Conservation (phyloP, 1,140 invertebrate genomes). For the Pectinophora gossypiella region DNA sequence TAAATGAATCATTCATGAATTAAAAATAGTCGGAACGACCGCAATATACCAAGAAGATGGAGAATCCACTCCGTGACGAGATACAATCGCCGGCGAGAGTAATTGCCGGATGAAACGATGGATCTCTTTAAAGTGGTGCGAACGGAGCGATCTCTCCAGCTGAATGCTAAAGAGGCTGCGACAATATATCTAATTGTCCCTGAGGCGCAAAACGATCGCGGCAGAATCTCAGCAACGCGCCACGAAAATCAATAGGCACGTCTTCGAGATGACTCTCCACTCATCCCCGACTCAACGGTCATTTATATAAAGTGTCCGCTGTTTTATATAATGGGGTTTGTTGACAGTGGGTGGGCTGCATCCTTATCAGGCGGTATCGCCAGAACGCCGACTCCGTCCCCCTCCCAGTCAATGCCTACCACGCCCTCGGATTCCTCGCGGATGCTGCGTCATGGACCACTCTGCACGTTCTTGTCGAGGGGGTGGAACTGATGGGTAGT, state of each 20-base stretch:
- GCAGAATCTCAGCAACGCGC: constrained; percentile 20
- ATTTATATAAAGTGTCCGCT: constrained; percentile 10
- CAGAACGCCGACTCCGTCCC: constrained; percentile 35
- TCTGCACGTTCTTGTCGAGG: neutral
- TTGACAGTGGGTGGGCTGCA: constrained; percentile 52
- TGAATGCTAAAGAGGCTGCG: constrained; percentile 33
- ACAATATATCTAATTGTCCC: constrained; percentile 28
- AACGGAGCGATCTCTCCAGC: constrained; percentile 12
- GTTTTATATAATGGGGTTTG: constrained; percentile 59
- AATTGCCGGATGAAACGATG: neutral
- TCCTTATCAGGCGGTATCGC: constrained; percentile 49
- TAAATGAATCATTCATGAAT: neutral
- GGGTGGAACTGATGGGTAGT: neutral
- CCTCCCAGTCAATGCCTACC: constrained; percentile 29
- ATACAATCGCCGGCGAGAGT: constrained; percentile 1
- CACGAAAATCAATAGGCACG: constrained; percentile 59
- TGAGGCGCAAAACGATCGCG: constrained; percentile 15
- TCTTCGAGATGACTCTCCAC: constrained; percentile 41
- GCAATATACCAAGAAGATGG: neutral
- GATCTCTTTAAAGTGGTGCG: neutral
- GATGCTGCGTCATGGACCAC: constrained; percentile 42
- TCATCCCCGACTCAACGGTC: constrained; percentile 30
- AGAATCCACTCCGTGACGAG: neutral
- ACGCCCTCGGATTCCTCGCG: constrained; percentile 37
- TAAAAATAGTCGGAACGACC: neutral